These are phyloP conservation scores for Archilochus colubris DNA, from an alignment of 2,113 vertebrate species.

Conservation along the genomic window DNA sequence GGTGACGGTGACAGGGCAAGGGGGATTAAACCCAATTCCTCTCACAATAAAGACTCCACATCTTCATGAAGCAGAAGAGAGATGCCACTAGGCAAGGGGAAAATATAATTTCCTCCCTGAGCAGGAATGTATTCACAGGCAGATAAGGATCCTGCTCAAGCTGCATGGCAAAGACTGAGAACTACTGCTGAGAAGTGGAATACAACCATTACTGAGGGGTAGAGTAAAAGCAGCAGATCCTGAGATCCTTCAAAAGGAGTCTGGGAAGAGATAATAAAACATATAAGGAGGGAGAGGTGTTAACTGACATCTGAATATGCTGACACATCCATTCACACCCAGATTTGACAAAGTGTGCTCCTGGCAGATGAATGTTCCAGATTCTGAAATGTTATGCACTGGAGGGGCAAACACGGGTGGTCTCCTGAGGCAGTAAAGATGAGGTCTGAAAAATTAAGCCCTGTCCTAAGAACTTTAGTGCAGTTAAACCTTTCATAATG, in stretches of 20 bases:
- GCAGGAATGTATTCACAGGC: background rate
- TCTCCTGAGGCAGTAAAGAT: background rate
- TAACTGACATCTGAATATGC: background rate
- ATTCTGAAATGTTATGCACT: background rate
- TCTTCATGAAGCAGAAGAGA: background rate
- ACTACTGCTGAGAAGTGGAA: background rate
- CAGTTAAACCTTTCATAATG: constrained; percentile 2
- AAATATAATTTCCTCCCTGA: background rate
- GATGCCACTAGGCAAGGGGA: background rate
- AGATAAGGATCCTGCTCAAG: background rate
- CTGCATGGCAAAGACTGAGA: background rate
- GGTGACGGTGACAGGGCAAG: background rate
- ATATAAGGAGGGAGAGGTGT: background rate
- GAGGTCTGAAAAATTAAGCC: background rate
- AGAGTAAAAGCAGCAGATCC: background rate
- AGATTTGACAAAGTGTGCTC: background rate
- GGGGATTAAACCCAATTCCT: background rate
- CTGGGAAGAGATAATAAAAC: background rate
- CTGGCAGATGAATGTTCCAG: background rate
- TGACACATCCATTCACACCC: background rate
- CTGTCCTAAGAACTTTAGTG: constrained; percentile 8
- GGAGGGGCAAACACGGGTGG: background rate
- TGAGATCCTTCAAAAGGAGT: background rate
- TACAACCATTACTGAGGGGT: background rate
- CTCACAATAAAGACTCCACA: background rate